phyloP scores from a whole-genome alignment of 23 tunicate species.

The Styela clava region DNA sequence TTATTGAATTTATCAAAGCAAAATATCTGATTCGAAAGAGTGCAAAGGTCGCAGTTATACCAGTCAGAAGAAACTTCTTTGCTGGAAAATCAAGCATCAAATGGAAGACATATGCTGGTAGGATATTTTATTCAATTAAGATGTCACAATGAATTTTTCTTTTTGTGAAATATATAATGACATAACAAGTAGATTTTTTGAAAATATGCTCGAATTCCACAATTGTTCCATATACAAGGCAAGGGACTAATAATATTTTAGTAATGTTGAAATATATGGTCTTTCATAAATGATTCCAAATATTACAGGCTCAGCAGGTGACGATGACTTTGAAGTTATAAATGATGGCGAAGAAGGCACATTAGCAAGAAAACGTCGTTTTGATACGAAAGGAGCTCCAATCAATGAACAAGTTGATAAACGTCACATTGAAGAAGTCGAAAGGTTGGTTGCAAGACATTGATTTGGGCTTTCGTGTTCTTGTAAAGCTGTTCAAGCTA shows the following conservation, averaged over 20 bases:
- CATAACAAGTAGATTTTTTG: too few relatives aligned
- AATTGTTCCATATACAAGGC: too few relatives aligned
- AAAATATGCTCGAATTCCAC: too few relatives aligned
- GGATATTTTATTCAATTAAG: background rate
- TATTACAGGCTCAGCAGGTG: slow-evolving; percentile 58
- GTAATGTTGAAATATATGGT: background rate
- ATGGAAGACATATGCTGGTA: slow-evolving; percentile 91
- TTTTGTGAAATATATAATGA: too few relatives aligned
- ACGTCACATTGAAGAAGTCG: background rate
- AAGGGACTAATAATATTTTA: background rate
- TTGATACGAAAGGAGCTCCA: background rate
- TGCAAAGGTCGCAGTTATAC: slow-evolving; percentile 88
- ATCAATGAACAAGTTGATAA: background rate
- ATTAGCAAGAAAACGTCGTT: slow-evolving; percentile 41
- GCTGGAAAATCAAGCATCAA: slow-evolving; percentile 53
- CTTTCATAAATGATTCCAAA: background rate
- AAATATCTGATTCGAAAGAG: slow-evolving; percentile 85
- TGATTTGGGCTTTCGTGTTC: background rate
- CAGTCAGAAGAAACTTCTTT: slow-evolving; percentile 75
- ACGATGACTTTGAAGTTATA: slow-evolving; percentile 87
- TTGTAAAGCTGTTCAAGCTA: background rate
- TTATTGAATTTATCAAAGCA: slow-evolving; percentile 97
- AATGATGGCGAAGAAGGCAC: slow-evolving; percentile 95
- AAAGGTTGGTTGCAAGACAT: background rate
- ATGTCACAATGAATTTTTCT: background rate